Evolutionary conservation across 2,113 vertebrate genomes (phyloP).

Genomic region (Silurus glanis): DNA sequence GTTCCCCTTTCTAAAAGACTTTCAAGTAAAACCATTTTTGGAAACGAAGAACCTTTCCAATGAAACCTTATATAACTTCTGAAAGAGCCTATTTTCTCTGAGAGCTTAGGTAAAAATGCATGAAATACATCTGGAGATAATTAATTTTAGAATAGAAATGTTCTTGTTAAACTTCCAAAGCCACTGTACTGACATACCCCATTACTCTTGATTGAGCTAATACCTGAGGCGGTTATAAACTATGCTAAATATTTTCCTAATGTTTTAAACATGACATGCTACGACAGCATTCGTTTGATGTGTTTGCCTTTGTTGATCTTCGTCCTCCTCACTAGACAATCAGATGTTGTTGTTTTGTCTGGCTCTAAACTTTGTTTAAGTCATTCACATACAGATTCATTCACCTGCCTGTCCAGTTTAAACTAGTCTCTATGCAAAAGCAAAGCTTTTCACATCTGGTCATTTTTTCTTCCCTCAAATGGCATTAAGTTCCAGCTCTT

Average conservation of each 20-base stretch:
- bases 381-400: not conserved
- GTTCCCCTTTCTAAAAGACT: not conserved
- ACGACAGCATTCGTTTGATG: not conserved
- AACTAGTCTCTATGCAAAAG: not conserved
- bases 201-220: not conserved
- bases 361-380: not conserved
- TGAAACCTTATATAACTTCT: not conserved
- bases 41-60: not conserved
- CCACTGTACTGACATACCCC: not conserved
- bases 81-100: not conserved
- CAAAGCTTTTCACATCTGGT: not conserved
- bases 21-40: not conserved
- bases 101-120: too few relatives aligned
- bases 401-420: not conserved
- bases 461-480: not conserved
- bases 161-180: not conserved
- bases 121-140: not conserved
- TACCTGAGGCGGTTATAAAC: not conserved
- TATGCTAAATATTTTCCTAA: constrained; percentile 2
- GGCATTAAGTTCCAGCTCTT: not conserved
- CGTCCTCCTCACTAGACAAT: not conserved
- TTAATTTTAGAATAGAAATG: not conserved
- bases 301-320: not conserved
- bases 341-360: not conserved
- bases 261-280: not conserved